Evolutionary conservation across 1,140 invertebrate species (phyloP), one percentile per base, ranked within the genome.

Genomic region (Drosophila arizonae): DNA sequence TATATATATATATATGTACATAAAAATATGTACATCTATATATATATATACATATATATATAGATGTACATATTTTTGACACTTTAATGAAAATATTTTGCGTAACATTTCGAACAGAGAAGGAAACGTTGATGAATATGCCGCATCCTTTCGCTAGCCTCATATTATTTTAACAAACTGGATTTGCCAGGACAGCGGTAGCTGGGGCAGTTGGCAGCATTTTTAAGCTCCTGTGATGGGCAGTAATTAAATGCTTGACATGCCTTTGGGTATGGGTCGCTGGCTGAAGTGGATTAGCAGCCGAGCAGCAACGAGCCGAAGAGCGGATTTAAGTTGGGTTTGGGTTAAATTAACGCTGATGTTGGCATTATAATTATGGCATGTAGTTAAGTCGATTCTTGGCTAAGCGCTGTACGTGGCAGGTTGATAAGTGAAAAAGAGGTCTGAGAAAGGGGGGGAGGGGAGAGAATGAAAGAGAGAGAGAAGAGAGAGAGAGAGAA

Each of bases 211-310:
- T 4, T 9, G 48, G 17, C 15, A 56, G 73, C 51, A 72, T 60
- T 86, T 86, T 86, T 86, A 86, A 87, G 82, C 76, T 78, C 46
- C 75, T 74, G 82, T 87, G 82, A 87, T 87, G 82, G 79, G 54
- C 84, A 87, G 82, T 87, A 87, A 87, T 88, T 87, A 87, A 87
- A 87, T 87, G 82, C 84, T 87, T 87, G 82, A 87, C 82, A 87
- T 87, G 76, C 84, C 81, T 4, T 52, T 21, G 51, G 77, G 81
- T 74, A 64, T 80, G 81, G 72, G 81, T 65, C 63, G 61, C 61
- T 39, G 46, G 52, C 57, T 70, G 65, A 55, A 50, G 60, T 71
- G 79, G 79, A 82, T 82, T 82, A 82, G 80, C 60, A 46, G 6
- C 17, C 51, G 72, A 67, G 76, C 48, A 51, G 45, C 51, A 54